Conservation (phyloP, 2,113 vertebrate genomes). For the Chamaetylas fuelleborni region DNA sequence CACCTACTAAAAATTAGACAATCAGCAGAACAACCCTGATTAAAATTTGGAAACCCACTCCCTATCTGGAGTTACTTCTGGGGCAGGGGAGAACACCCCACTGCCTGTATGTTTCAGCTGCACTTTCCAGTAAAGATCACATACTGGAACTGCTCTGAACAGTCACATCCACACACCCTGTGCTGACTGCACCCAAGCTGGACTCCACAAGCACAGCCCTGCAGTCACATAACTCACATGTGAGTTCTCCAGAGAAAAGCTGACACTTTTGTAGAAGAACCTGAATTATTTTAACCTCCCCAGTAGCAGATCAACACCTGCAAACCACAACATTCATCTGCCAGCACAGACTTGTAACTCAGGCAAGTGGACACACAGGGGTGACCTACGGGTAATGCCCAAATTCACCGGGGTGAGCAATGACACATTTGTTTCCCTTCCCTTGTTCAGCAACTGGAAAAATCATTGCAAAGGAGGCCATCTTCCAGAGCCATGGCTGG, state of each 20-base stretch:
- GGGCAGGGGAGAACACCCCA: background rate
- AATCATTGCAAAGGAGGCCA: background rate
- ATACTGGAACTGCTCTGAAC: background rate
- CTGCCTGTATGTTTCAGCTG: background rate
- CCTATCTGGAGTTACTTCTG: background rate
- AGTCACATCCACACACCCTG: fast-evolving
- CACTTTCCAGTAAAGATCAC: background rate
- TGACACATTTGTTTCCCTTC: background rate
- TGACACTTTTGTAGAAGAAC: background rate
- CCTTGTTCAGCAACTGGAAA: background rate
- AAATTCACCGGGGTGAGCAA: background rate
- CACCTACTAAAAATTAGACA: background rate
- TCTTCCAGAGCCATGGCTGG: background rate
- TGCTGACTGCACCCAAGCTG: background rate
- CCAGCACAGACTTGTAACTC: background rate
- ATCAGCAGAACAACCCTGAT: background rate
- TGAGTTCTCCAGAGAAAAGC: background rate
- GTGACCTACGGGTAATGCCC: background rate
- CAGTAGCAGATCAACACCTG: background rate
- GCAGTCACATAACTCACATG: background rate
- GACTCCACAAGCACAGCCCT: background rate
- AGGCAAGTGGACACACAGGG: background rate
- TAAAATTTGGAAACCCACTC: background rate
- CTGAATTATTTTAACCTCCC: background rate
- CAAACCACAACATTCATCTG: background rate